Conservation (phyloP, 2,888 invertebrate species). For the Meghimatium bilineatum region DNA sequence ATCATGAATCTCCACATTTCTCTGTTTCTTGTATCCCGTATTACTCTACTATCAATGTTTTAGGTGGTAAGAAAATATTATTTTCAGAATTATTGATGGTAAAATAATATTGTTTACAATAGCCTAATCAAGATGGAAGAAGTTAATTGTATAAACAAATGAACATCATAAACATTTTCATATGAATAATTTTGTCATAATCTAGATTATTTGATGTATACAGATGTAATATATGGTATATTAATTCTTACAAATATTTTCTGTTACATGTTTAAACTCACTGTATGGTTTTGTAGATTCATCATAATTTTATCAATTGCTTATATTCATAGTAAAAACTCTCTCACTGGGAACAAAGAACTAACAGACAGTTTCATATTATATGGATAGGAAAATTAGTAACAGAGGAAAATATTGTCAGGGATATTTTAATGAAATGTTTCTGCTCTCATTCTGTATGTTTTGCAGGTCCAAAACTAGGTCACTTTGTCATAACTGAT, state of each 20-base stretch:
- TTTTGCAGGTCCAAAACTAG: slow-evolving; percentile 63
- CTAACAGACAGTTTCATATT: background rate
- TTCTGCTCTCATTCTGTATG: background rate
- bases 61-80: slow-evolving; percentile 19
- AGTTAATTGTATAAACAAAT: too few relatives aligned
- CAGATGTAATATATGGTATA: background rate
- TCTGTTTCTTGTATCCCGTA: too few relatives aligned
- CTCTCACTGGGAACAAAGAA: background rate
- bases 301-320: background rate
- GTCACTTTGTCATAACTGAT: slow-evolving; percentile 54
- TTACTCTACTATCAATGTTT: slow-evolving; percentile 11
- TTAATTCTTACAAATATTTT: too few relatives aligned
- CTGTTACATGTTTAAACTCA: too few relatives aligned
- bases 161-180: too few relatives aligned
- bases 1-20: too few relatives aligned
- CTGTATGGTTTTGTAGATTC: background rate
- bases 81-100: background rate
- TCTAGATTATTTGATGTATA: background rate
- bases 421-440: background rate
- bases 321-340: background rate
- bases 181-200: background rate
- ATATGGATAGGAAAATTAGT: background rate
- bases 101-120: too few relatives aligned
- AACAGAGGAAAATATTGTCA: background rate
- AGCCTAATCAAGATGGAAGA: too few relatives aligned